Base-by-base conservation (phyloP, 2,797 vertebrate genomes). In the Melanotaenia trifasciata region DNA sequence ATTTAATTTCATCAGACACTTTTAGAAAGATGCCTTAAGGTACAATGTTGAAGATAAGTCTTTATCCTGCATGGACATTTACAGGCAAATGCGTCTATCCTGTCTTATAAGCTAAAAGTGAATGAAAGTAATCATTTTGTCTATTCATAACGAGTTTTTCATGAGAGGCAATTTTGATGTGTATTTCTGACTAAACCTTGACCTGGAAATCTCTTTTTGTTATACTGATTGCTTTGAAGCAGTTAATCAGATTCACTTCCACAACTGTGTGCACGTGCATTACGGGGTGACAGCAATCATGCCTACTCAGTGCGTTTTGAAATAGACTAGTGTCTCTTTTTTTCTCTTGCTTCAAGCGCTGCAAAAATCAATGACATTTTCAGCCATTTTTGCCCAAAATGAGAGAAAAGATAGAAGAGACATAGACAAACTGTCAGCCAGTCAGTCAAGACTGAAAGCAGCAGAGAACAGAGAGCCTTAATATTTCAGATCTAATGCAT, bases 401-500 rank as follows among this genome's bases (percentile, higher is more conserved):
- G 33, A 76, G 45, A 13, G 7, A 50, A 35, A 32, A 72, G 58
- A 70, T 35, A 12, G 36, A 35, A 38, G 63, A 60, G 45, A 78
- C 33, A 43, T 26, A 65, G 69, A 71, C 63, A 69, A 58, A 70
- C 58, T 30, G 86, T 73, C 77, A 74, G 78, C 14, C 72, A 60
- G 67, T 76, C 73, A 78, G 79, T 87, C 45, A 38, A 73, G 80
- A 85, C 53, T 73, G 72, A 78, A 72, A 85, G 79, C 79, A 66
- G 75, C 74, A 28, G 70, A 82, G 79, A 32, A 32, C 72, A 74
- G 75, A 86, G 74, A 71, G 74, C 66, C 85, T 94, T 90, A 93
- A 94, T 94, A 92, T 93, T 94, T 94, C 85, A 93, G 59, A 85
- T 80, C 69, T 79, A 81, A 91, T 93, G 88, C 84, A 93, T 93